Evolutionary conservation across 2,888 invertebrate genomes (phyloP).

Genomic region (Mythimna impura): DNA sequence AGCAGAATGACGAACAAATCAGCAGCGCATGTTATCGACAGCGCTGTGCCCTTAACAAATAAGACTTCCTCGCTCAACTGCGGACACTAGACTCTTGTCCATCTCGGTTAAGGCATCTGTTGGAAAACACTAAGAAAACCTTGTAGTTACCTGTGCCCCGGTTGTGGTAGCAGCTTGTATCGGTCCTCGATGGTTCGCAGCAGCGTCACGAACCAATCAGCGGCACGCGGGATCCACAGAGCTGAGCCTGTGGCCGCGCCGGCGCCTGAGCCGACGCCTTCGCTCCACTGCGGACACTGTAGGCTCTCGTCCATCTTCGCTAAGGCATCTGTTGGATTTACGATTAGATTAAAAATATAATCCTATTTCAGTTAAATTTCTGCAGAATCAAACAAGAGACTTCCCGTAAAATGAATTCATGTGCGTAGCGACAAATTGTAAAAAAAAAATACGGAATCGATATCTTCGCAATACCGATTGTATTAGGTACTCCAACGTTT

Average conservation of each 20-base stretch:
- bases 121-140: too few relatives aligned
- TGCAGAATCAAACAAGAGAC: too few relatives aligned
- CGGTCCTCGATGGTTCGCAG: conserved; percentile 96
- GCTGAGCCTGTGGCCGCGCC: conserved; percentile 90
- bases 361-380: too few relatives aligned
- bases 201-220: conserved; percentile 96
- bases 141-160: conserved; percentile 78
- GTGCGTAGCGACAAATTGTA: too few relatives aligned
- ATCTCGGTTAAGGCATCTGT: conserved; percentile 74
- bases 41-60: conserved; percentile 89
- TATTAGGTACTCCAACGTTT: too few relatives aligned
- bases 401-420: too few relatives aligned
- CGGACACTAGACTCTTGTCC: conserved; percentile 95
- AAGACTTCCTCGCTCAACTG: conserved; percentile 92
- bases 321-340: conserved; percentile 92
- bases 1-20: conserved; percentile 94
- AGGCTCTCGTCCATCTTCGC: conserved; percentile 97
- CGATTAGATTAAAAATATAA: not conserved
- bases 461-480: too few relatives aligned
- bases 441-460: too few relatives aligned
- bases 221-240: conserved; percentile 96
- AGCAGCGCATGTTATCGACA: conserved; percentile 96
- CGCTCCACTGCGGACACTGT: conserved; percentile 93
- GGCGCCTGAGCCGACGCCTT: conserved; percentile 88
- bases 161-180: conserved; percentile 95